phyloP scores from a whole-genome alignment of 2,113 vertebrate species.

The Halcyon malimbica region DNA sequence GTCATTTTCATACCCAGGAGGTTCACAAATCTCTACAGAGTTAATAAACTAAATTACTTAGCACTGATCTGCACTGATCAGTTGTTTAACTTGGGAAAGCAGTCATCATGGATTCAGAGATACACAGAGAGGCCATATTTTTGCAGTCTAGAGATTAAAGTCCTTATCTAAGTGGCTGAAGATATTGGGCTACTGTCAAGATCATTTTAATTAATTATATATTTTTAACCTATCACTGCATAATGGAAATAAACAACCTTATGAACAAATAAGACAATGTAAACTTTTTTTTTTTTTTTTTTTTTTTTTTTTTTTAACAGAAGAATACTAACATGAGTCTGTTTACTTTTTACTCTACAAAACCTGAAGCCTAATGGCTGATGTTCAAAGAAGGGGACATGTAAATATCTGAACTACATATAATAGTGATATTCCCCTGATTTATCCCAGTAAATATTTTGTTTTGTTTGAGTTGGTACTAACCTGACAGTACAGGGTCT shows the following conservation, averaged over 20 bases:
- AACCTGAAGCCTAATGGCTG: neutral
- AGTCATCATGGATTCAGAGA: neutral
- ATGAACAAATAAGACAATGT: neutral
- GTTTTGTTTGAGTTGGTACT: neutral
- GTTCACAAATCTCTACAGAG: neutral
- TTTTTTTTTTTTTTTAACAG: neutral
- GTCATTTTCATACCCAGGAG: neutral
- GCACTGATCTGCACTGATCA: neutral
- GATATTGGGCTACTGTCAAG: neutral
- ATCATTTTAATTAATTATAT: neutral
- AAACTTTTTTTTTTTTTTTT: neutral
- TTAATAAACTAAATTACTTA: neutral
- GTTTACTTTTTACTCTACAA: neutral
- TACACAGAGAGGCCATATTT: neutral
- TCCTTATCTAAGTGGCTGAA: neutral
- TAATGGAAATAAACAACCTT: neutral
- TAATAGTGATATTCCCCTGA: fast-evolving
- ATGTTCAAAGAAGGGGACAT: neutral
- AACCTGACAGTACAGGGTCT: neutral
- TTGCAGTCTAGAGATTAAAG: neutral
- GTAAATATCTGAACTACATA: neutral
- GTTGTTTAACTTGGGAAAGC: neutral
- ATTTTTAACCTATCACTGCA: neutral
- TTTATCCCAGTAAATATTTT: neutral
- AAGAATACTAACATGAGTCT: neutral